Conservation (phyloP, 2,888 invertebrate genomes). For the Aethes cnicana region DNA sequence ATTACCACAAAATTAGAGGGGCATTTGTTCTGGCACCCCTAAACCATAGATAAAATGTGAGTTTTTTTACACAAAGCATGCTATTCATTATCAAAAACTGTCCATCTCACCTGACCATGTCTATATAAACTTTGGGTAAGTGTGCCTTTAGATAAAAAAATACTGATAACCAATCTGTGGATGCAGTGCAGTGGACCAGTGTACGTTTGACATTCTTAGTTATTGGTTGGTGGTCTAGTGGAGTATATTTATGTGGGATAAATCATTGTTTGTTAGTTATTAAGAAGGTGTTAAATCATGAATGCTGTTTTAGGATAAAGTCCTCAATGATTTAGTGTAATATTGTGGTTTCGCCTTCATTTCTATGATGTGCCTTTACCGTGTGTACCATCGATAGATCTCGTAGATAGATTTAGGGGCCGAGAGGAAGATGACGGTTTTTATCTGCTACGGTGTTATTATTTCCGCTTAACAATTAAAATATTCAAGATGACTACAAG, state of each 20-base stretch:
- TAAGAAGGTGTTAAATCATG: conserved; percentile 52
- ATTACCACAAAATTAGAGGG: no score
- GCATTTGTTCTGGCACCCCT: conserved; percentile 2
- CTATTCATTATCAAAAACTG: conserved; percentile 6
- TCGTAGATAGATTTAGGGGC: conserved; percentile 59
- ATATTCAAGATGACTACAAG: conserved; percentile 64
- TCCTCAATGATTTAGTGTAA: conserved; percentile 50
- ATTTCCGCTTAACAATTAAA: conserved; percentile 61
- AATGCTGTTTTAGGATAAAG: conserved; percentile 51
- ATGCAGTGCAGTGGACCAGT: conserved; percentile 35
- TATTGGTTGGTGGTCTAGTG: conserved; percentile 58
- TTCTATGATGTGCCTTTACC: conserved; percentile 49
- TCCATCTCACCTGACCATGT: background rate
- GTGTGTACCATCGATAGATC: conserved; percentile 58
- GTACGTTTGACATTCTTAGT: conserved; percentile 46
- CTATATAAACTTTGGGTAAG: background rate
- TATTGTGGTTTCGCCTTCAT: conserved; percentile 45
- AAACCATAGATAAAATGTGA: background rate
- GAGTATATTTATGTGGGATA: conserved; percentile 53
- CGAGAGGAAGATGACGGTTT: conserved; percentile 66
- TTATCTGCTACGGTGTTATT: conserved; percentile 63
- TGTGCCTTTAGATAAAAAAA: conserved; percentile 24
- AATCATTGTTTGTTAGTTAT: conserved; percentile 59
- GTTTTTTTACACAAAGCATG: background rate
- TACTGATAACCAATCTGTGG: conserved; percentile 28